A percentile compares a stretch with the other conserved stretches of the same genome.
These are phyloP conservation scores for Brachionus asplanchnoidis DNA, from an alignment of 1,140 invertebrate species.

Conservation along the genomic window DNA sequence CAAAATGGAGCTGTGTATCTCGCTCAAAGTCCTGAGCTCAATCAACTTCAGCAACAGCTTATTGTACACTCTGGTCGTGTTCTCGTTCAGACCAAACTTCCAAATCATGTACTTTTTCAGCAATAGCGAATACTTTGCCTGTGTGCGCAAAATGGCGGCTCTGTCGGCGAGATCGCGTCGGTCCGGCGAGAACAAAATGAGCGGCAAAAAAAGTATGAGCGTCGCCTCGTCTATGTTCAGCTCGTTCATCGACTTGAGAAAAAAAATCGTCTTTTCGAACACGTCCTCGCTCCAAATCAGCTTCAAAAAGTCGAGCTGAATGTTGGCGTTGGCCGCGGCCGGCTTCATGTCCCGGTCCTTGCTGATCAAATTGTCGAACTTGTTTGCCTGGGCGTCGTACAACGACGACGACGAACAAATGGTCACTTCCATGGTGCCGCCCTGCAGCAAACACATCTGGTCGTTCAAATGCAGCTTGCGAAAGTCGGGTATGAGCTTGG, in stretches of 20 bases:
- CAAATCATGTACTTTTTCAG: slow-evolving; percentile 39
- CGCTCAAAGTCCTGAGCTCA: neutral
- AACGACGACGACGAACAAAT: slow-evolving; percentile 32
- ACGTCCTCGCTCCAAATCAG: slow-evolving; percentile 37
- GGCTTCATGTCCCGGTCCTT: neutral
- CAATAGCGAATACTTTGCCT: neutral
- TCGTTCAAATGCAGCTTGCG: neutral
- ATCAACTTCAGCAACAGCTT: neutral
- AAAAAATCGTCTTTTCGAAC: neutral
- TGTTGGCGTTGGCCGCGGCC: neutral
- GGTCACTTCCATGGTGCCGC: slow-evolving; percentile 23
- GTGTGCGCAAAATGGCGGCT: neutral
- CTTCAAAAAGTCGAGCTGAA: slow-evolving; percentile 12
- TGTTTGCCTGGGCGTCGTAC: neutral
- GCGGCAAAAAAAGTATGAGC: neutral
- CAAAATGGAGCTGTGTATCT: slow-evolving; percentile 15
- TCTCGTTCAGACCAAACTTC: slow-evolving; percentile 7
- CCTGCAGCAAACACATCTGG: slow-evolving; percentile 23
- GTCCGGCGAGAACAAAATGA: slow-evolving; percentile 41
- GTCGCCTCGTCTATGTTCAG: slow-evolving; percentile 28
- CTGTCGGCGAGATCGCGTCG: neutral
- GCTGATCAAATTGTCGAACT: slow-evolving; percentile 7
- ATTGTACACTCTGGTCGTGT: neutral
- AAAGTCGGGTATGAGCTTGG: slow-evolving; percentile 22
- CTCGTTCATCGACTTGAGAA: slow-evolving; percentile 19